Base-by-base conservation (phyloP, 1,140 invertebrate species). In the Diprion similis region DNA sequence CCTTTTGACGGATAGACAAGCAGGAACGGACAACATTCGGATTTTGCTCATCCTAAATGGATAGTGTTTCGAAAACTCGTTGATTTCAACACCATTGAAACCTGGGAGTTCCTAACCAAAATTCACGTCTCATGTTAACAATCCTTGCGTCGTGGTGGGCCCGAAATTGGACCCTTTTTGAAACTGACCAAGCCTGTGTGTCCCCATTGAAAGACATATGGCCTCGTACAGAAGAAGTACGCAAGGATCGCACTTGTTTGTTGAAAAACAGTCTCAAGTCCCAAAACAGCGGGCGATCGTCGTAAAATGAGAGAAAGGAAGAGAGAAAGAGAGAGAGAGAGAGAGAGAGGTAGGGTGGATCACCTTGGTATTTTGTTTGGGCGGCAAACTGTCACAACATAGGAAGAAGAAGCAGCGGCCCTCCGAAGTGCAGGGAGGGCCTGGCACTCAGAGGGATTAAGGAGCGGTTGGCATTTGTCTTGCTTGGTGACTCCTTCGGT, bases 321-420 rank as follows among this genome's bases (percentile, higher is more conserved):
- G 24, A 37, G 24, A 37, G 24, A 37, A 6, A 1, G 24, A 37
- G 24, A 37, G 24, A 37, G 24, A 37, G 24, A 37, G 24, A 37
- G 24, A 24, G 24, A 24, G 24, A 37, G 59, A 68, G 24, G 66
- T 64, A 24, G 73, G 67, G 37, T 73, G 68, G 18, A 69, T 75
- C 76, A 74, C 78, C 69, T 48, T 78, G 68, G 69, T 69, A 76
- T 80, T 80, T 80, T 84, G 78, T 84, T 84, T 85, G 79, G 74
- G 73, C 76, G 77, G 75, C 66, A 78, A 84, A 85, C 79, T 85
- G 84, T 85, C 84, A 85, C 79, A 85, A 85, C 84, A 85, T 82
- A 82, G 77, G 77, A 80, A 76, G 51, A 13, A 13, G 24, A 75
- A 46, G 64, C 19, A 71, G 65, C 70, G 71, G 65, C 70, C 71